Conservation (phyloP, 2,797 vertebrate species). For the Malurus splendens region DNA sequence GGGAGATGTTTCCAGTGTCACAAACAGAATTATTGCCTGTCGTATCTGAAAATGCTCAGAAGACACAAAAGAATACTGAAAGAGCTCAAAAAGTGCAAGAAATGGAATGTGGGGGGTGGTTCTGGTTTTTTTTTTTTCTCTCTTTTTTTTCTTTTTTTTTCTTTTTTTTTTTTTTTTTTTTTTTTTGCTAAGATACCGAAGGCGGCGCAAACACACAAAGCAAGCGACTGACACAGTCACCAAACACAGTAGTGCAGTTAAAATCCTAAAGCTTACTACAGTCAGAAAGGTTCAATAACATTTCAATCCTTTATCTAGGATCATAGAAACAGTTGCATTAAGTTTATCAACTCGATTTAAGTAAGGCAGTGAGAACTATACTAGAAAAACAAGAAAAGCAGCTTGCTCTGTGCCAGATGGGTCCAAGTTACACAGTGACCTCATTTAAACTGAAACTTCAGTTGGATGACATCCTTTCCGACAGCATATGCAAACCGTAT, state of each 20-base stretch:
- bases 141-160: background rate
- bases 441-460: constrained; percentile 68
- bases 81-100: constrained; percentile 72
- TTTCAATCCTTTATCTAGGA: constrained; percentile 69
- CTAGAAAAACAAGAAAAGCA: constrained; percentile 77
- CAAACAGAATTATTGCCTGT: constrained; percentile 86
- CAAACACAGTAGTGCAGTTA: constrained; percentile 80
- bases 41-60: constrained; percentile 75
- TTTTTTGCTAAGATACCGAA: constrained; percentile 77
- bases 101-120: constrained; percentile 72
- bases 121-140: background rate
- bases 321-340: constrained; percentile 79
- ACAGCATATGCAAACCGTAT: constrained; percentile 77
- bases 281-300: constrained; percentile 72
- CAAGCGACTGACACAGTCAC: constrained; percentile 81
- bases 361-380: constrained; percentile 86
- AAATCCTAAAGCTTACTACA: constrained; percentile 82
- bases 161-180: background rate
- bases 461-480: constrained; percentile 66
- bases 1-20: constrained; percentile 79
- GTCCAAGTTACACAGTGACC: constrained; percentile 67
- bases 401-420: constrained; percentile 74
- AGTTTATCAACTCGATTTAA: constrained; percentile 80
- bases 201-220: constrained; percentile 77
- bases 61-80: constrained; percentile 72